Evolutionary conservation across 2,888 invertebrate genomes (phyloP), one percentile per base, ranked within the genome.

Genomic region (Plebejus argus): DNA sequence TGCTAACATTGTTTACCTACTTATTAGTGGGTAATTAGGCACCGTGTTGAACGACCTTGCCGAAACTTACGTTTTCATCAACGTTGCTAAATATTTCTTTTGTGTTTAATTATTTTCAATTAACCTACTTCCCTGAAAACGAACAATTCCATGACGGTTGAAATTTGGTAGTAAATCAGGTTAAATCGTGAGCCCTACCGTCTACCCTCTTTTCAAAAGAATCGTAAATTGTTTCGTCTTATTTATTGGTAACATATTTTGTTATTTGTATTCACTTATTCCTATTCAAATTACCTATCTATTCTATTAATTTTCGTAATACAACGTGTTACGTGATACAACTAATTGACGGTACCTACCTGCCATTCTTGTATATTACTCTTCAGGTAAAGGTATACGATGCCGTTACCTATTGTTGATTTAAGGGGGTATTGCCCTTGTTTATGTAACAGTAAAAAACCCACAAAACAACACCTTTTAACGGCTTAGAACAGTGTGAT

Each of bases 21-120:
- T 66, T 15, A 66, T 15, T 66, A 28, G 5, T 66, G 15, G 66
- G n/a, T 74, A 49, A 74, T 74, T 53, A 74, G 53, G 33, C 33
- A 66, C 66, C 45, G 49, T 53, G 53, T 28, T 28, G 28, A 49
- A 74, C 15, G 74, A 74, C 74, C 74, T 74, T 49, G 74, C 49
- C 15, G 20, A 74, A 74, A 74, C 18, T 49, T 49, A 28, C 23
- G 74, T 49, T 74, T 74, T 74, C 49, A 53, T 74, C 53, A 18
- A 28, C n/a, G 49, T 45, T 72, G 23, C 39, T 45, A 45, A 72
- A 39, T n/a, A 71, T 71, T 66, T 66, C 6, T 15, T 66, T 61
- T 61, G 28, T 58, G 58, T 66, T 66, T 66, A 66, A 66, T 66
- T 66, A 28, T 66, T 66, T 66, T 66, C 28, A 71, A 71, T 71